phyloP scores from a whole-genome alignment of 2,113 vertebrate species.

The Argyrosomus japonicus region DNA sequence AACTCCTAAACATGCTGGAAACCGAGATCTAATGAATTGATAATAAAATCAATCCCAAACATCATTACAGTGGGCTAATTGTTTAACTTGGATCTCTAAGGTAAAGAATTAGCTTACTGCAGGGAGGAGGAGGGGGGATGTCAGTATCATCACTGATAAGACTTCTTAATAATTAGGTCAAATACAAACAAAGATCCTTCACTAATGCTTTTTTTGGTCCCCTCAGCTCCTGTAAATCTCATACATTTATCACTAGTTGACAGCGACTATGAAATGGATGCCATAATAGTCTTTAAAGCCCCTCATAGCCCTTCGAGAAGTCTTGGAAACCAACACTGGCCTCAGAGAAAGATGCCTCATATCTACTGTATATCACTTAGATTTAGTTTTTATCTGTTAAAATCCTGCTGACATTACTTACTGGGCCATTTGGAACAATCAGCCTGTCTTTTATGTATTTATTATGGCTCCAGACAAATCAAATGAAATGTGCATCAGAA shows the following conservation, averaged over 20 bases:
- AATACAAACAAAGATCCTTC: constrained; percentile 37
- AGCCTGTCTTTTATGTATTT: constrained; percentile 3
- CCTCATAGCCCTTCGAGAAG: constrained; percentile 30
- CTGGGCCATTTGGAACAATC: constrained; percentile 30
- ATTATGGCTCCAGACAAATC: constrained; percentile 18
- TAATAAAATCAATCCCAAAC: constrained; percentile 50
- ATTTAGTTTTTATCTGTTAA: constrained; percentile 42
- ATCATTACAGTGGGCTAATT: constrained; percentile 50
- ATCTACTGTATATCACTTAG: constrained; percentile 40
- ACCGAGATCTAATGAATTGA: constrained; percentile 37
- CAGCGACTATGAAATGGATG: constrained; percentile 60
- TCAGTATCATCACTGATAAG: constrained; percentile 33
- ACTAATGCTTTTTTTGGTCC: constrained; percentile 31
- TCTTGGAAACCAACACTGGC: constrained; percentile 50
- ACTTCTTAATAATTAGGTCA: constrained; percentile 58
- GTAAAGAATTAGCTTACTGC: constrained; percentile 11
- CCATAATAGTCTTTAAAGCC: constrained; percentile 61
- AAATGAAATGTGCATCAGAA: not conserved
- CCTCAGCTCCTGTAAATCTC: constrained; percentile 57
- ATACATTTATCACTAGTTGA: constrained; percentile 69
- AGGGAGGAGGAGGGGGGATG: not conserved
- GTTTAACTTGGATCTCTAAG: constrained; percentile 26
- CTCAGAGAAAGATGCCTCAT: constrained; percentile 51
- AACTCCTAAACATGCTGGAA: constrained; percentile 7
- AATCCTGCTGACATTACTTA: constrained; percentile 34